These are phyloP conservation scores for Heteronetta atricapilla DNA, from an alignment of 2,113 vertebrate species.

Conservation along the genomic window DNA sequence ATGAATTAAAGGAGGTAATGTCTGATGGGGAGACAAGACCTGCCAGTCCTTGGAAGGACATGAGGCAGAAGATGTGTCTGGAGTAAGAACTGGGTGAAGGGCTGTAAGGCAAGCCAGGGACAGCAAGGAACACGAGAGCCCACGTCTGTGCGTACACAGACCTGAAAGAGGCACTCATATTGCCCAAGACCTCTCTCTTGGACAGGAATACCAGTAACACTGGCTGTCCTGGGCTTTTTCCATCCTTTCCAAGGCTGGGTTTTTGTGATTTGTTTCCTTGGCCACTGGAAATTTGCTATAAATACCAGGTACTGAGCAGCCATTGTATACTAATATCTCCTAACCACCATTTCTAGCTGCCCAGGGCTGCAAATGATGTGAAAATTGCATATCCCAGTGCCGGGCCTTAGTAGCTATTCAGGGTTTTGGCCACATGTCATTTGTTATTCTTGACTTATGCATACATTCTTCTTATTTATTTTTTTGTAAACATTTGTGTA, in stretches of 20 bases:
- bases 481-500: conserved; percentile 65
- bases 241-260: neutral
- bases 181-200: neutral
- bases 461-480: conserved; percentile 49
- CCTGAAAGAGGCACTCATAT: neutral
- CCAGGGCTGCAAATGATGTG: conserved; percentile 49
- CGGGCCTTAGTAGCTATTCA: conserved; percentile 13
- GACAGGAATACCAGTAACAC: neutral
- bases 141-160: neutral
- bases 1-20: neutral
- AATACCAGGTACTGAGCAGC: conserved; percentile 30
- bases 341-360: conserved; percentile 8
- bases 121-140: neutral
- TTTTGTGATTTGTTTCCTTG: conserved; percentile 11
- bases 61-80: neutral
- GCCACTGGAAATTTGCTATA: conserved; percentile 56
- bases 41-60: neutral
- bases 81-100: neutral
- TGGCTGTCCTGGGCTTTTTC: conserved; percentile 1
- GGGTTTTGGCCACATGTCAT: conserved; percentile 36
- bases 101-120: neutral
- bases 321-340: neutral
- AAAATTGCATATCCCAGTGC: conserved; percentile 42
- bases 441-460: conserved; percentile 56
- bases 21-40: neutral